Conservation (phyloP, 2,888 invertebrate species). For the Tuta absoluta region DNA sequence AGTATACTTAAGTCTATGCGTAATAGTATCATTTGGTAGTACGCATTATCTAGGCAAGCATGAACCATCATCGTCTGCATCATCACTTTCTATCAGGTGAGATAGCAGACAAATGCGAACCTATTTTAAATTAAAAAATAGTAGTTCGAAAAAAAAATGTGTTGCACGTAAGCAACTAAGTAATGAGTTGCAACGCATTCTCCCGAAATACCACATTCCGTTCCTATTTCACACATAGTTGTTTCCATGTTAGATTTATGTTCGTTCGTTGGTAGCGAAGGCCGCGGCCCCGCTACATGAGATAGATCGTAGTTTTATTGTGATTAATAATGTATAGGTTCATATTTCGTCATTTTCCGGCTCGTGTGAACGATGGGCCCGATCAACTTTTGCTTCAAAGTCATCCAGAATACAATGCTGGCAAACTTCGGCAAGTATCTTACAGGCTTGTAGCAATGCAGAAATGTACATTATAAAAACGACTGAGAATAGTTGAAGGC, state of each 20-base stretch:
- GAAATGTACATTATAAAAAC: background rate
- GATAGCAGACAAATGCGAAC: too few relatives aligned
- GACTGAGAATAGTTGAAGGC: background rate
- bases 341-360: conserved; percentile 22
- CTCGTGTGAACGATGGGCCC: background rate
- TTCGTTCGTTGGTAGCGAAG: background rate
- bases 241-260: conserved; percentile 15
- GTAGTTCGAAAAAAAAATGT: too few relatives aligned
- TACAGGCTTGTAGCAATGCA: background rate
- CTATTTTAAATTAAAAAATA: too few relatives aligned
- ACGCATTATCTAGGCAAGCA: too few relatives aligned
- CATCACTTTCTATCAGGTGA: too few relatives aligned
- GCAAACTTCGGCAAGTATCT: background rate
- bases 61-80: too few relatives aligned
- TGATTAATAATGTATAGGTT: conserved; percentile 24
- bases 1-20: too few relatives aligned
- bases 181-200: background rate
- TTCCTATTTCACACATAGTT: background rate
- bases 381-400: background rate
- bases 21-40: too few relatives aligned
- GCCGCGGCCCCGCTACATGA: conserved; percentile 14
- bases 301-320: conserved; percentile 25
- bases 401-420: background rate
- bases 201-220: background rate
- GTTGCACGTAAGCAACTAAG: too few relatives aligned